Evolutionary conservation across 2,888 invertebrate genomes (phyloP), one percentile per base, ranked within the genome.

Genomic region (Liopterus haemorrhoidalis): DNA sequence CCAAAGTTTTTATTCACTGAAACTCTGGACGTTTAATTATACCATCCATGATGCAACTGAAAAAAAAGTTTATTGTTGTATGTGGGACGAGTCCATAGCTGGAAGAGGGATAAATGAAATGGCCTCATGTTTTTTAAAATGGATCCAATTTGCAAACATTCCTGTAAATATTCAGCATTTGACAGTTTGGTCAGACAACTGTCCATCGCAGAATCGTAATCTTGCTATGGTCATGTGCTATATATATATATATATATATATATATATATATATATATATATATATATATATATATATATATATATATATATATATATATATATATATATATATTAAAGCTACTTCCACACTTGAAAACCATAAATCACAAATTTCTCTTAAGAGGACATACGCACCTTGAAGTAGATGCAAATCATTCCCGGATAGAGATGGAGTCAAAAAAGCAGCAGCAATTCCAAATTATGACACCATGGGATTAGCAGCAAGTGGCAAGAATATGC

Each of bases 71-170:
- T 45, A 2, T 14, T 55, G 52, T 20, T 38, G 43, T n/a, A 46
- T 52, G 52, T 54, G 50, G 52, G 49, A 54, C 36, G 51, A 54
- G 40, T 48, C 49, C 30, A 35, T 50, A 25, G 46, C 48, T 24
- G 51, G 49, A 22, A 44, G 52, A 37, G 55, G 54, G 14, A 50
- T 46, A 22, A 53, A 53, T 48, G 49, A 55, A 51, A 48, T 52
- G 39, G 49, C 52, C 1, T 55, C 53, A 19, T 49, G 49, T 40
- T n/a, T 54, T 25, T 33, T 54, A 32, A 52, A 51, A 44, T 52
- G 46, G 49, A 35, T 41, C 36, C 32, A 21, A n/a, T 37, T 37
- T 32, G 35, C 37, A 11, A 46, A 46, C 24, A 40, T 48, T 35
- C 8, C 25, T 21, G 15, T 14, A 19, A 19, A 31, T 21, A 35